Percentiles rank a stretch among this genome's conserved stretches.
These are phyloP conservation scores for Dascyllus trimaculatus DNA, from an alignment of 2,113 vertebrate species.

Conservation along the genomic window DNA sequence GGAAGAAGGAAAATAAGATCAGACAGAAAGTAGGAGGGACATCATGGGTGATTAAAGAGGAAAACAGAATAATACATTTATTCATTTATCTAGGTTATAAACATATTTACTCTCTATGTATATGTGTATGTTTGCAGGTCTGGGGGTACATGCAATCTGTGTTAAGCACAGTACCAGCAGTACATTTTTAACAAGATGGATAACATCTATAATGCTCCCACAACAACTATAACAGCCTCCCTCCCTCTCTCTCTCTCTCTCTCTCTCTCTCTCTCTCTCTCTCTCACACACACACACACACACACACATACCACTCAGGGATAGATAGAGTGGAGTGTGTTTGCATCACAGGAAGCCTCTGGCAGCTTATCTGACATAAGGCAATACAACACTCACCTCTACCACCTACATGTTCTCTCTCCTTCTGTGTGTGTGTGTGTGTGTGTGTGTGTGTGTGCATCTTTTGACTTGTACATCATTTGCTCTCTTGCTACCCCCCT, in stretches of 20 bases:
- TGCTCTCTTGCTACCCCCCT: too few species aligned
- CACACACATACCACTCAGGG: neutral
- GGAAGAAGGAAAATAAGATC: too few species aligned
- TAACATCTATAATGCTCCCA: too few species aligned
- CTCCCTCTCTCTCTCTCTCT: too few species aligned
- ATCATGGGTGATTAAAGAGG: too few species aligned
- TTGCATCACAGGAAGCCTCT: constrained; percentile 28
- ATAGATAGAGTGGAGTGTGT: constrained; percentile 7
- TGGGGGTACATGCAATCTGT: neutral
- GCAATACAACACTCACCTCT: constrained; percentile 16
- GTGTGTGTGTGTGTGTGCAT: constrained; percentile 9
- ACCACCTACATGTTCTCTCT: constrained; percentile 15
- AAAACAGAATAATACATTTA: neutral
- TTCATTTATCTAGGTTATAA: neutral
- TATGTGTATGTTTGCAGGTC: too few species aligned
- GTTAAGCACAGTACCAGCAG: neutral
- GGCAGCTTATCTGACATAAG: constrained; percentile 5
- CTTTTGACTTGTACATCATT: neutral
- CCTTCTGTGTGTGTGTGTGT: neutral
- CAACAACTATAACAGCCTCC: too few species aligned
- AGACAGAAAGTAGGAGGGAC: too few species aligned
- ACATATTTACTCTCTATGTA: neutral
- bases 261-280: too few species aligned
- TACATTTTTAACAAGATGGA: too few species aligned
- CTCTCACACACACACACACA: constrained; percentile 15